Conservation (phyloP, 2,888 invertebrate species). For the Galeopsomyia nigrocyanea region DNA sequence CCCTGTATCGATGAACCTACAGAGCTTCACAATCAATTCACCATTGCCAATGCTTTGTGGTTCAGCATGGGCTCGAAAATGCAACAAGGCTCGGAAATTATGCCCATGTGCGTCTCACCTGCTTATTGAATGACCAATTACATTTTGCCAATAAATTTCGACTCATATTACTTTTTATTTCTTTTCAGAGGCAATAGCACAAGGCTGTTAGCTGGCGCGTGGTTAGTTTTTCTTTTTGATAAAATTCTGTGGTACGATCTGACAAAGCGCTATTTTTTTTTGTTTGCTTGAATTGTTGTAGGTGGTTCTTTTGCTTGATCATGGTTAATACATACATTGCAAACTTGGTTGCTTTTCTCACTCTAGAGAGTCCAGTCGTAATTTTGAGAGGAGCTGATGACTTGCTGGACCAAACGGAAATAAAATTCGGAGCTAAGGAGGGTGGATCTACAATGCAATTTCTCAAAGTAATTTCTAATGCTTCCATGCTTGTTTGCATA, state of each 20-base stretch:
- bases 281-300: too few relatives aligned
- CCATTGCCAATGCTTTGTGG: slow-evolving; percentile 90
- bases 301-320: slow-evolving; percentile 73
- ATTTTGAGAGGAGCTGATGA: slow-evolving; percentile 87
- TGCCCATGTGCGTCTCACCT: slow-evolving; percentile 77
- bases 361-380: slow-evolving; percentile 79
- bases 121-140: not conserved
- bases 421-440: slow-evolving; percentile 88
- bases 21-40: slow-evolving; percentile 88
- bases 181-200: slow-evolving; percentile 85
- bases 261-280: too few relatives aligned
- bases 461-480: slow-evolving; percentile 78
- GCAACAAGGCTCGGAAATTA: slow-evolving; percentile 90
- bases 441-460: slow-evolving; percentile 90
- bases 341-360: slow-evolving; percentile 91
- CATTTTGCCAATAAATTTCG: not conserved
- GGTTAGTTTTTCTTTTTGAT: slow-evolving; percentile 66
- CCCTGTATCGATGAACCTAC: slow-evolving; percentile 89
- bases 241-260: too few relatives aligned
- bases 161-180: not conserved
- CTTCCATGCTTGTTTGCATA: not conserved
- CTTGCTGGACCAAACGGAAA: slow-evolving; percentile 83
- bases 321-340: slow-evolving; percentile 93
- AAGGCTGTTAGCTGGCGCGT: slow-evolving; percentile 86
- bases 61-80: slow-evolving; percentile 88